A percentile compares a stretch with the other conserved stretches of the same genome.
These are phyloP conservation scores for Calephelis virginiensis DNA, from an alignment of 1,140 invertebrate species.

Conservation along the genomic window DNA sequence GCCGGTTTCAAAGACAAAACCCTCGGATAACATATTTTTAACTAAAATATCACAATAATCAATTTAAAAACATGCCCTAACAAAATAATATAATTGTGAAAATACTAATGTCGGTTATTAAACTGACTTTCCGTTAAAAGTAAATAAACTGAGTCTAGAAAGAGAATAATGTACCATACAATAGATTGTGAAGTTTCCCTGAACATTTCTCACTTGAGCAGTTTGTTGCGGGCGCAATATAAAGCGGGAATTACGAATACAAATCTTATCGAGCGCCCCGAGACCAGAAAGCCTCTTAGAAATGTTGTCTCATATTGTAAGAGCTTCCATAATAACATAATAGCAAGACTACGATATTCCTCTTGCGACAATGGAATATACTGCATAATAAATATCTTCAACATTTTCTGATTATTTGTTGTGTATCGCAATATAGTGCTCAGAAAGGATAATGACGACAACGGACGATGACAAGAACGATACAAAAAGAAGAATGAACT, in stretches of 20 bases:
- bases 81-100: neutral
- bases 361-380: slow-evolving; percentile 7
- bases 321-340: slow-evolving; percentile 17
- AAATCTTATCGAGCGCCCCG: slow-evolving; percentile 15
- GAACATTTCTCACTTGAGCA: slow-evolving; percentile 15
- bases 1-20: too few species aligned
- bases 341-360: slow-evolving; percentile 11
- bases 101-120: neutral
- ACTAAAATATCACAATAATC: too few species aligned
- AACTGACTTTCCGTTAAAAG: neutral
- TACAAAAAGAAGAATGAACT: too few species aligned
- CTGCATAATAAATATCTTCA: neutral
- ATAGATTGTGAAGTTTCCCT: slow-evolving; percentile 1
- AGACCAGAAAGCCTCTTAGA: slow-evolving; percentile 18
- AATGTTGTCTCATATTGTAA: slow-evolving; percentile 17
- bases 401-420: neutral
- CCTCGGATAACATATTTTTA: too few species aligned
- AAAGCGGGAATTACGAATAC: slow-evolving; percentile 17
- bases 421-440: neutral
- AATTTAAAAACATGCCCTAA: too few species aligned
- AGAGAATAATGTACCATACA: neutral
- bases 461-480: too few species aligned
- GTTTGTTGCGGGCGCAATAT: slow-evolving; percentile 15
- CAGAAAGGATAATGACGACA: too few species aligned
- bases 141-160: neutral